phyloP scores from a whole-genome alignment of 2,888 invertebrate species.

The Oxycera nigricornis region DNA sequence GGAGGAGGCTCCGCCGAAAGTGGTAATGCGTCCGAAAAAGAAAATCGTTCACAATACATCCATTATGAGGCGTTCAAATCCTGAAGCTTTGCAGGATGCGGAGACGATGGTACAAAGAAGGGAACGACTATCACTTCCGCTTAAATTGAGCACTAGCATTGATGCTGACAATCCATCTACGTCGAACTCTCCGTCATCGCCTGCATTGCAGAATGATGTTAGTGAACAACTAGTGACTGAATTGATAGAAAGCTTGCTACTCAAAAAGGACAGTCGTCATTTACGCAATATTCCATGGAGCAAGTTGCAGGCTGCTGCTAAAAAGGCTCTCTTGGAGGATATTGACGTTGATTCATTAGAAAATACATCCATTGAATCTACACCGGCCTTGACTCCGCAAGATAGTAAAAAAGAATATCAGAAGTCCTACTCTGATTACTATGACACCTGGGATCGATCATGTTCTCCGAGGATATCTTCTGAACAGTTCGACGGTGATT shows the following conservation, averaged over 20 bases:
- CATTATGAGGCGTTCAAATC: slow-evolving; percentile 60
- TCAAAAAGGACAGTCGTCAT: slow-evolving; percentile 65
- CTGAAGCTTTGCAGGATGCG: slow-evolving; percentile 55
- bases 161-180: slow-evolving; percentile 65
- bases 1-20: slow-evolving; percentile 48
- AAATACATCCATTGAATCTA: slow-evolving; percentile 62
- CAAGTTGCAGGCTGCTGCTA: slow-evolving; percentile 67
- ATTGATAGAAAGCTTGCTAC: slow-evolving; percentile 66
- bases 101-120: slow-evolving; percentile 62
- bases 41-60: slow-evolving; percentile 62
- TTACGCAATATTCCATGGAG: slow-evolving; percentile 66
- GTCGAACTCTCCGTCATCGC: slow-evolving; percentile 63
- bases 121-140: slow-evolving; percentile 65
- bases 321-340: slow-evolving; percentile 67
- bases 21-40: slow-evolving; percentile 52
- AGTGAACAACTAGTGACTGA: slow-evolving; percentile 68
- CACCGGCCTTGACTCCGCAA: slow-evolving; percentile 63
- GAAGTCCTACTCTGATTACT: slow-evolving; percentile 65
- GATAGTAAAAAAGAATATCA: slow-evolving; percentile 61
- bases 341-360: slow-evolving; percentile 65
- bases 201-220: slow-evolving; percentile 60
- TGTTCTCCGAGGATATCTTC: slow-evolving; percentile 48
- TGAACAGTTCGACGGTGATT: slow-evolving; percentile 59
- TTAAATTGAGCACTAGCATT: slow-evolving; percentile 61
- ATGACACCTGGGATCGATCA: slow-evolving; percentile 64